Evolutionary conservation across 1,140 invertebrate genomes (phyloP), one percentile per base, ranked within the genome.

Genomic region (Micrasema longulum): DNA sequence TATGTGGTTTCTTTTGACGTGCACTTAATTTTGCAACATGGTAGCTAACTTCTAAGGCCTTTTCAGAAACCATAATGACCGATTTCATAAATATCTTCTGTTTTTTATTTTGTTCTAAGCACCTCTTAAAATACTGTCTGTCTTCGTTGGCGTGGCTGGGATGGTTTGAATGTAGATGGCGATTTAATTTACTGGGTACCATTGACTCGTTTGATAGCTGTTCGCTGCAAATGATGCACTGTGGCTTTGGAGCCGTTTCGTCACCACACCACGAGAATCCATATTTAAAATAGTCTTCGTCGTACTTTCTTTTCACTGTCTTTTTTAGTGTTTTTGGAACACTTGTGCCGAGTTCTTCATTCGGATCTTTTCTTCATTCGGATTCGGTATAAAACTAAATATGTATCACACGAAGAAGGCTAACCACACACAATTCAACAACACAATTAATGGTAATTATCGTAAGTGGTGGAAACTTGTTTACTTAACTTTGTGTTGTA

Each of bases 11-110:
- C 41, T 75, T 73, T 36, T 73, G 71, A 50, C 55, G 71, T 62
- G 71, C 74, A 69, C 74, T 74, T 69, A 75, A 70, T 74, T 68
- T 73, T 62, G 74, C 71, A 69, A 75, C 55, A 52, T 69, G 65
- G 20, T 73, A 73, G 74, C 71, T 73, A 73, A 71, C 74, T 73
- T 75, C 71, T 69, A 75, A 73, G 53, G 64, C 64, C 50, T 65
- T 74, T 62, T 74, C 71, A 68, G 73, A 57, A 75, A 75, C 35
- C 35, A 53, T 57, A 26, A 75, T 63, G 70, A 63, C 26, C 47
- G 73, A 75, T 73, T 57, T 73, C 73, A 75, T 65, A 68, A 72
- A 75, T 73, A 43, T 35, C 36, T 67, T 75, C 60, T 38, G 57
- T 38, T 62, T 63, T 63, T 43, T 41, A 63, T 63, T 63, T 72